Evolutionary conservation across 2,888 invertebrate genomes (phyloP), one percentile per base, ranked within the genome.

Genomic region (Tetanocera ferruginea): DNA sequence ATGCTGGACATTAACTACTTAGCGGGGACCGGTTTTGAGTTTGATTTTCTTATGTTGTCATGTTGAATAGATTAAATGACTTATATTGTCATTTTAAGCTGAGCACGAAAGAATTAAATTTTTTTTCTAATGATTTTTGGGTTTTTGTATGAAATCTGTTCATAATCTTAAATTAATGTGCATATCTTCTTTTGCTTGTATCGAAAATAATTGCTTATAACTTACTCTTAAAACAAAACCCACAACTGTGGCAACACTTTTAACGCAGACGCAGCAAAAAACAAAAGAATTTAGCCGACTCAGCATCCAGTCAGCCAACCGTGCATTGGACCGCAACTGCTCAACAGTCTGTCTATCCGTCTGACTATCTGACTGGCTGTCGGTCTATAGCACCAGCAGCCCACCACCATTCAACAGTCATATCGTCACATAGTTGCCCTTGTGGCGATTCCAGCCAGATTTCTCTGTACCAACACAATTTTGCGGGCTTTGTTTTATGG

Each of bases 391-490:
- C 37, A 49, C n/a, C 19, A 19, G 37, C 19, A 60, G 17, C 37
- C 14, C 5, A 23, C 25, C 37, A 17, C 64, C 52, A 60, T 60
- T 69, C 43, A 62, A 76, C 55, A 57, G 60, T 37, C 67, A 67
- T 66, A 66, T 77, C 67, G 72, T 51, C 72, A 66, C 66, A 72
- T 66, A 17, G 49, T 64, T 64, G 55, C 72, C 66, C 66, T 77
- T 72, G 64, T 37, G 1, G 1, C 43, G 74, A 64, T 74, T 51
- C 49, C 25, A 64, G 23, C 57, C 6, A 60, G 60, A 60, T 73
- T 73, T 73, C 60, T 57, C 62, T 23, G 17, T 28, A 55, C 19
- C 28, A 6, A 55, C 51, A 51, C 25, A 28, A 11, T 31, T 52
- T 55, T 55, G 31, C 25, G 11, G 9, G 49, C 25, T 52, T 52